Conservation (phyloP, 2,888 invertebrate species). For the Dolichomitus sp. region DNA sequence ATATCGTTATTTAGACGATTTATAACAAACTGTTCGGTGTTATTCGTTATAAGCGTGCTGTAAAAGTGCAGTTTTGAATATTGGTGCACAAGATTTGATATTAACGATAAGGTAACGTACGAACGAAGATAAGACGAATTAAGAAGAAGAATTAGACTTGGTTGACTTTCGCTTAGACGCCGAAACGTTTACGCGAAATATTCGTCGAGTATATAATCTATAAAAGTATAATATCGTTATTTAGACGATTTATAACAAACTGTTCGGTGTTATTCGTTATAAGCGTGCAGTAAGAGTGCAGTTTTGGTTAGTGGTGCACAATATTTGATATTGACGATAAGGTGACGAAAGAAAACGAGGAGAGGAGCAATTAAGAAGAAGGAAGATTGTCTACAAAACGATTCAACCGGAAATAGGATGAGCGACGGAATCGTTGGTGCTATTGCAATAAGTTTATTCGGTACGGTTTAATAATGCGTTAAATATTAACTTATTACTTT, state of each 20-base stretch:
- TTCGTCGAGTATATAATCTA: too few relatives aligned
- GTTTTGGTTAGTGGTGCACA: not conserved
- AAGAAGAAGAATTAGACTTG: not conserved
- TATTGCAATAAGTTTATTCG: constrained; percentile 83
- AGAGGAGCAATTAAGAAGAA: constrained; percentile 11
- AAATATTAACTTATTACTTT: not conserved
- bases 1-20: not conserved
- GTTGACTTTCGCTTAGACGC: not conserved
- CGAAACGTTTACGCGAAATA: not conserved
- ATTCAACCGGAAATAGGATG: constrained; percentile 73
- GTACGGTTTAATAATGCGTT: constrained; percentile 70
- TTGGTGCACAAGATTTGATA: not conserved
- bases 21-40: not conserved
- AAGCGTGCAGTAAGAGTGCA: not conserved
- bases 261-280: not conserved
- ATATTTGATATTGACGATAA: not conserved
- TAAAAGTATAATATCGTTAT: not conserved
- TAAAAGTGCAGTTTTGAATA: not conserved
- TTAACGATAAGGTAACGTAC: not conserved
- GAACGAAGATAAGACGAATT: constrained; percentile 11
- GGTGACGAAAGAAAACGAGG: not conserved
- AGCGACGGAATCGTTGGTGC: constrained; percentile 84
- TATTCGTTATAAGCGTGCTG: not conserved
- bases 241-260: not conserved
- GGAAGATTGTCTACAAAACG: constrained; percentile 5